Evolutionary conservation across 1,140 invertebrate genomes (phyloP).

Genomic region (Maniola jurtina): DNA sequence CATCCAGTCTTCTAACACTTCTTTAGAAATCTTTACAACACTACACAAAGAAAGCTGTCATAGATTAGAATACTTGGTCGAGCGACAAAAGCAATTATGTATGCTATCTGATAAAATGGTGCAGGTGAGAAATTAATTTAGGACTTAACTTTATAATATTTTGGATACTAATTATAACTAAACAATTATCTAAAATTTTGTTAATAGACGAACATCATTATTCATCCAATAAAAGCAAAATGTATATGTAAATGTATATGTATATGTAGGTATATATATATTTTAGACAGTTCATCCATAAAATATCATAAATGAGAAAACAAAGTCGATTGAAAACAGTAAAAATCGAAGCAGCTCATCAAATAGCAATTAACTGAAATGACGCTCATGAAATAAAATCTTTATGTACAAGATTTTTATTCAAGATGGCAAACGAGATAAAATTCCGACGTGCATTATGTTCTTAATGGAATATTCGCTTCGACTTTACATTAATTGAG

Average conservation of each 20-base stretch:
- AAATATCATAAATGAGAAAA: conserved; percentile 2
- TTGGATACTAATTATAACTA: too few relatives aligned
- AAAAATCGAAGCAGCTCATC: conserved; percentile 30
- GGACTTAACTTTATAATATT: neutral
- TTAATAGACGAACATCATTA: too few relatives aligned
- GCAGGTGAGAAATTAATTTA: conserved; percentile 43
- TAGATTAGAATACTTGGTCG: conserved; percentile 78
- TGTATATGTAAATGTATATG: too few relatives aligned
- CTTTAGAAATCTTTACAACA: conserved; percentile 50
- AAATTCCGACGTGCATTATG: conserved; percentile 13
- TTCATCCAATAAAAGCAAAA: too few relatives aligned
- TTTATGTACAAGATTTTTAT: conserved; percentile 29
- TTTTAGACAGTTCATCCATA: too few relatives aligned
- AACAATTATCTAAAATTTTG: neutral
- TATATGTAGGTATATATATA: too few relatives aligned
- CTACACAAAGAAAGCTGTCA: conserved; percentile 80
- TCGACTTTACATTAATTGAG: conserved; percentile 19
- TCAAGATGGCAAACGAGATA: conserved; percentile 38
- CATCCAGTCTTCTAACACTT: conserved; percentile 44
- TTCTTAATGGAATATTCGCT: conserved; percentile 20
- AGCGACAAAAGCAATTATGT: conserved; percentile 81
- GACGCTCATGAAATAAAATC: conserved; percentile 29
- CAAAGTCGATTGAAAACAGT: conserved; percentile 3
- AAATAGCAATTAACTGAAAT: conserved; percentile 30
- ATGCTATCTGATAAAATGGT: conserved; percentile 79